Percentiles rank a stretch among this genome's conserved stretches.
phyloP scores from a whole-genome alignment of 2,113 vertebrate genomes.

The Thryonomys swinderianus region DNA sequence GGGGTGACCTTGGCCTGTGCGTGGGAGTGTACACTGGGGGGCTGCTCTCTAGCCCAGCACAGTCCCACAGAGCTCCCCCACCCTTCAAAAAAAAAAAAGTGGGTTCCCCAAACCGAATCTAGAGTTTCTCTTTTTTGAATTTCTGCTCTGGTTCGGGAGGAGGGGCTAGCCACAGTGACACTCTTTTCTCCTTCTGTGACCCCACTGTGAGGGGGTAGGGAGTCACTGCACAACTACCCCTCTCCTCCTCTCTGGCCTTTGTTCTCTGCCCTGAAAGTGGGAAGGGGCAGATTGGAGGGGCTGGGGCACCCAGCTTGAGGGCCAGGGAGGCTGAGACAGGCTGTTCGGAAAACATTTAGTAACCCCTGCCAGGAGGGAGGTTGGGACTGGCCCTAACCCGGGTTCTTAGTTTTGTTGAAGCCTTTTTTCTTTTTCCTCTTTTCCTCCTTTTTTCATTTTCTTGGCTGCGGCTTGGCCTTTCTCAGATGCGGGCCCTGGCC shows the following conservation, averaged over 20 bases:
- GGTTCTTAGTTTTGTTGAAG: constrained; percentile 49
- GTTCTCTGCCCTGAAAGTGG: constrained; percentile 63
- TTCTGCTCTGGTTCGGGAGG: neutral
- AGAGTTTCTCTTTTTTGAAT: neutral
- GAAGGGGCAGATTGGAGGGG: constrained; percentile 22
- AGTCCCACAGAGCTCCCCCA: too few relatives aligned
- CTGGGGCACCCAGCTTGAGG: neutral
- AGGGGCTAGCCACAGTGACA: neutral
- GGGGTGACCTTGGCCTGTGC: constrained; percentile 72
- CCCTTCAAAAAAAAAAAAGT: too few relatives aligned
- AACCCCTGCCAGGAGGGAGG: constrained; percentile 25
- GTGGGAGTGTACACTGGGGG: neutral
- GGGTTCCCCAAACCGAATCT: neutral
- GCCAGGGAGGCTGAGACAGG: constrained; percentile 53
- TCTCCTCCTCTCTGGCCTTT: constrained; percentile 32
- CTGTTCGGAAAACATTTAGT: constrained; percentile 75
- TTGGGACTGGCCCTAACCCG: constrained; percentile 14
- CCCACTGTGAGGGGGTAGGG: neutral
- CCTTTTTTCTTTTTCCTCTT: neutral
- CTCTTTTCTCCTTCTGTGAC: constrained; percentile 31
- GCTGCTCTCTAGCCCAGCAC: accelerated
- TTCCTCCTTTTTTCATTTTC: constrained; percentile 30
- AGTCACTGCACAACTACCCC: neutral
- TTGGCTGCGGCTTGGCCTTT: neutral
- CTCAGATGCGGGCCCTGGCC: neutral